Evolutionary conservation across 2,113 vertebrate genomes (phyloP), one percentile per base, ranked within the genome.

Genomic region (Aegotheles bennettii): DNA sequence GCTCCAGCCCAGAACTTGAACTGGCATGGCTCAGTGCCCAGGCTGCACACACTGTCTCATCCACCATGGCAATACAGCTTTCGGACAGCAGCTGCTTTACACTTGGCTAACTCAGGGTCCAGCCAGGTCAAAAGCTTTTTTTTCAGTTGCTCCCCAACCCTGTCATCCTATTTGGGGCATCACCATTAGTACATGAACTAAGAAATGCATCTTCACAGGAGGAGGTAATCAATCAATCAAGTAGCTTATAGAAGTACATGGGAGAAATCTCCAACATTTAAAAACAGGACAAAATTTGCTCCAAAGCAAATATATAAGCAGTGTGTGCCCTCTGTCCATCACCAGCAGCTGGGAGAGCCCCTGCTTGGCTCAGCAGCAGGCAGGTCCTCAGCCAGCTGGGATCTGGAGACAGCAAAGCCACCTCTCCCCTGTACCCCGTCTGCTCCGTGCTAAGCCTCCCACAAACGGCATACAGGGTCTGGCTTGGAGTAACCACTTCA

Each of bases 401-500:
- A 67, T 16, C n/a, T 23, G 43, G 23, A 50, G 50, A 60, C 13
- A 33, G 29, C 59, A 53, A 60, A 53, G 53, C 6, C 63, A 35
- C 38, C 48, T 56, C 35, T n/a, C 19, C 24, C 36, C 43, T 64
- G 63, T 12, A 2, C 31, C 29, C 13, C 64, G 47, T 45, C 73
- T 23, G 40, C 25, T 35, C 53, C 2, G 1, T 1, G 4, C 54
- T 57, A 57, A 74, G 33, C 33, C 56, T 68, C 71, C 33, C 56
- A 31, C 20, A 51, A 40, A 35, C 1, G 1, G 29, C 48, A 64
- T 2, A n/a, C 0, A 5, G 33, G 43, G n/a, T 33, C 33, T 80
- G 36, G 9, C 67, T 54, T 80, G 42, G 31, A 35, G 28, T 26
- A 69, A 63, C 42, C 16, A 63, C 61, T 63, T 25, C 1, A 0